These are phyloP conservation scores for Aeoliscus strigatus DNA, from an alignment of 2,797 vertebrate genomes.

Conservation along the genomic window DNA sequence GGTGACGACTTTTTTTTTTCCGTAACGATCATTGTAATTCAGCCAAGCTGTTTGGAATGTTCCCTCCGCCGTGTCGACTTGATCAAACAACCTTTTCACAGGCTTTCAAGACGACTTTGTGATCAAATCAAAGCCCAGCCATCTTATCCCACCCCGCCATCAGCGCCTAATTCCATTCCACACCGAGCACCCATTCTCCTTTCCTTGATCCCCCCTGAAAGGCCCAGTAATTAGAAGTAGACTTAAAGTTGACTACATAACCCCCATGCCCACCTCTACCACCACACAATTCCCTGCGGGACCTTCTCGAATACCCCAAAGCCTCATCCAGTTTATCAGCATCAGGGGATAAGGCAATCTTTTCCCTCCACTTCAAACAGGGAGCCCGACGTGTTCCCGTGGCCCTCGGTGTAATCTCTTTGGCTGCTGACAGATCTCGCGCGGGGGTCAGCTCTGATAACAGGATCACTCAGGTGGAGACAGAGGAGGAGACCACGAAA, in stretches of 20 bases:
- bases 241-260: conserved; percentile 51
- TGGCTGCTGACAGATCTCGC: conserved; percentile 64
- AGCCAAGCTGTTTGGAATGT: conserved; percentile 13
- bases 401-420: conserved; percentile 68
- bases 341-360: conserved; percentile 60
- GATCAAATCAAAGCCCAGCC: conserved; percentile 52
- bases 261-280: conserved; percentile 8
- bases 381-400: conserved; percentile 46
- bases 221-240: conserved; percentile 65
- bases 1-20: background rate
- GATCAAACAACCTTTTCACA: conserved; percentile 36
- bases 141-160: conserved; percentile 58
- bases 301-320: conserved; percentile 52
- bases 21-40: conserved; percentile 7
- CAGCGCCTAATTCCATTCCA: conserved; percentile 56
- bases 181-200: conserved; percentile 49
- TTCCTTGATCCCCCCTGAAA: conserved; percentile 59
- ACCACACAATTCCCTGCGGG: conserved; percentile 21
- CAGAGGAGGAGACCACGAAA: conserved; percentile 28
- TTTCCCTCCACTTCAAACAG: conserved; percentile 34
- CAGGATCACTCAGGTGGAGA: conserved; percentile 64
- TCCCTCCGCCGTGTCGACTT: conserved; percentile 16
- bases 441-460: conserved; percentile 69
- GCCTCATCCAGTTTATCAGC: conserved; percentile 65
- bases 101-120: conserved; percentile 38